Percentiles rank a stretch among this genome's conserved stretches.
Evolutionary conservation across 1,140 invertebrate species (phyloP).

Genomic region (Microplitis mediator): DNA sequence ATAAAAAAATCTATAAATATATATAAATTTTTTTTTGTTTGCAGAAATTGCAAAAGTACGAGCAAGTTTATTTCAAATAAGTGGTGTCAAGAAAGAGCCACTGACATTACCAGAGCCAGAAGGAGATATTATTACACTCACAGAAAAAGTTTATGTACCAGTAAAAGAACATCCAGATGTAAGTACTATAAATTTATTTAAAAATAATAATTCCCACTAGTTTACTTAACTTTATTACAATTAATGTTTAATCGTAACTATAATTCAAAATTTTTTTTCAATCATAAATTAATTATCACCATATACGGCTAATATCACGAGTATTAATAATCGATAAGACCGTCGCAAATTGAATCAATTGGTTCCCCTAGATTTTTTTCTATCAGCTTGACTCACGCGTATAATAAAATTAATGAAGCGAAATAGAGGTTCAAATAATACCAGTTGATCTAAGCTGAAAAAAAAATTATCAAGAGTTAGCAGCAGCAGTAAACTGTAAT

Average conservation of each 20-base stretch:
- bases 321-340: no score
- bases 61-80: conserved; percentile 97
- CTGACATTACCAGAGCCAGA: conserved; percentile 90
- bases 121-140: conserved; percentile 88
- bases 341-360: no score
- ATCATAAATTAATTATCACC: no score
- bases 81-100: conserved; percentile 93
- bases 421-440: neutral
- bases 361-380: neutral
- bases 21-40: conserved; percentile 66
- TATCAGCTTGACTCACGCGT: no score
- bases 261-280: no score
- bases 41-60: conserved; percentile 98
- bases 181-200: conserved; percentile 64
- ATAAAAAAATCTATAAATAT: conserved; percentile 17
- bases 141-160: conserved; percentile 99
- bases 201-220: neutral
- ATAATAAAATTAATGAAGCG: no score
- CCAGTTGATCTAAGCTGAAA: neutral
- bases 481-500: conserved; percentile 1
- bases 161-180: conserved; percentile 99
- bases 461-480: conserved; percentile 2
- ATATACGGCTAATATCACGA: no score
- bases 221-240: neutral
- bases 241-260: no score